A percentile compares a stretch with the other conserved stretches of the same genome.
These are phyloP conservation scores for Fistularia tabacaria DNA, from an alignment of 2,797 vertebrate species.

Conservation along the genomic window DNA sequence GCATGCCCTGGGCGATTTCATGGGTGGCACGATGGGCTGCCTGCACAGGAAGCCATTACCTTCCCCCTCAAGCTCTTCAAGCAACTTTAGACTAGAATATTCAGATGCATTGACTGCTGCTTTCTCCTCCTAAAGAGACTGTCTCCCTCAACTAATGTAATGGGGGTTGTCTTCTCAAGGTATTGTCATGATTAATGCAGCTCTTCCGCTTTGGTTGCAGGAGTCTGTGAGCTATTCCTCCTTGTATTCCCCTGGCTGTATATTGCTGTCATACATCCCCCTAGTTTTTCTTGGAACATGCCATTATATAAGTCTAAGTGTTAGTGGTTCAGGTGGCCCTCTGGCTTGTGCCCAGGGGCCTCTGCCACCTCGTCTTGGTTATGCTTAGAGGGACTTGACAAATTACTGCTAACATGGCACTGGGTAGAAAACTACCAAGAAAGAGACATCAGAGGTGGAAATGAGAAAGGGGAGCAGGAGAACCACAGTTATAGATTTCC, in stretches of 20 bases:
- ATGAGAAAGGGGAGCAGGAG: constrained; percentile 29
- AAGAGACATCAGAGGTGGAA: constrained; percentile 42
- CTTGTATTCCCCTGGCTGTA: constrained; percentile 38
- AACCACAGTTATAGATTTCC: constrained; percentile 46
- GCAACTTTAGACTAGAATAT: constrained; percentile 45
- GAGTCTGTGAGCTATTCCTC: constrained; percentile 37
- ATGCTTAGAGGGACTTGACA: constrained; percentile 69
- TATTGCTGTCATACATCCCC: constrained; percentile 37
- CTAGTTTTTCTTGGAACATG: constrained; percentile 36
- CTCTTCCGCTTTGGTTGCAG: constrained; percentile 35
- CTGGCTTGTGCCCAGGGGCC: constrained; percentile 46
- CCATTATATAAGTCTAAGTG: constrained; percentile 63
- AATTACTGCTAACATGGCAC: constrained; percentile 66
- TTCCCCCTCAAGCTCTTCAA: constrained; percentile 42
- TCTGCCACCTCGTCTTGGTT: constrained; percentile 65
- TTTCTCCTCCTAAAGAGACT: constrained; percentile 34
- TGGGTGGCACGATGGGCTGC: constrained; percentile 43
- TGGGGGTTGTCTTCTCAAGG: constrained; percentile 66
- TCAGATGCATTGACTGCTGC: constrained; percentile 46
- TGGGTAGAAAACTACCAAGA: constrained; percentile 54
- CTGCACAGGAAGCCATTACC: constrained; percentile 44
- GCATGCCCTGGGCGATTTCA: constrained; percentile 45
- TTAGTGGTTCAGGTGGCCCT: constrained; percentile 61
- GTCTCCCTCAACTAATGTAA: constrained; percentile 55
- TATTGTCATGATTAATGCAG: constrained; percentile 76